Base-by-base conservation (phyloP, 2,888 invertebrate genomes). In the Xestia rhomboidea region DNA sequence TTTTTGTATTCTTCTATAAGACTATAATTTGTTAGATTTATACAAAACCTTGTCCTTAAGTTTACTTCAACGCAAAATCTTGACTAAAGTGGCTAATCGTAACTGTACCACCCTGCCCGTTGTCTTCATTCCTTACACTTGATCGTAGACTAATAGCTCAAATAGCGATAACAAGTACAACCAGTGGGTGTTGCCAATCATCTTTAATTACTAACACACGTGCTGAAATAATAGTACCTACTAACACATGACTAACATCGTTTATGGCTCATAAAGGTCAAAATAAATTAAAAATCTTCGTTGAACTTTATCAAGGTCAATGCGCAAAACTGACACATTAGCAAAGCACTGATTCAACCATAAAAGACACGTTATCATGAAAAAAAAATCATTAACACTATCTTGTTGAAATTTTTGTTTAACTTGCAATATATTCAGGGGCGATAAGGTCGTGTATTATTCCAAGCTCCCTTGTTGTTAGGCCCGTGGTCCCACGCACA, bases 361-460 rank as follows among this genome's bases (percentile, higher is more conserved):
- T 27, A 64, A 49, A 68, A 6, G 44, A 38, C 0, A 66, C 24
- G 0, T 69, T 49, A 57, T 46, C 27, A 11, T 13, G 60, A 76
- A 76, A 46, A 66, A 15, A 60, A 62, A 57, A 60, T 15, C 21
- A 46, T 80, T 34, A 51, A 63, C 79, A 79, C 72, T 6, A 18
- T 13, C 62, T 44, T 41, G 11, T 76, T 51, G 6, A 38, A 63
- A 18, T 64, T 62, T 79, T 57, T 80, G 70, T 74, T 79, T 76
- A 41, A 51, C 73, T 81, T 77, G 30, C 60, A 76, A 77, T 75
- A 74, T 82, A 85, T 84, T 82, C 69, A 66, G 49, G 49, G 44
- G 78, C 69, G 75, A 68, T 84, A 76, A 81, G 73, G 73, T 79
- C 75, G 70, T 73, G 66, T 63, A 79, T 84, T 84, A 84, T 81